Evolutionary conservation across 1,140 invertebrate species (phyloP), one percentile per base, ranked within the genome.

Genomic region (Ruditapes philippinarum): DNA sequence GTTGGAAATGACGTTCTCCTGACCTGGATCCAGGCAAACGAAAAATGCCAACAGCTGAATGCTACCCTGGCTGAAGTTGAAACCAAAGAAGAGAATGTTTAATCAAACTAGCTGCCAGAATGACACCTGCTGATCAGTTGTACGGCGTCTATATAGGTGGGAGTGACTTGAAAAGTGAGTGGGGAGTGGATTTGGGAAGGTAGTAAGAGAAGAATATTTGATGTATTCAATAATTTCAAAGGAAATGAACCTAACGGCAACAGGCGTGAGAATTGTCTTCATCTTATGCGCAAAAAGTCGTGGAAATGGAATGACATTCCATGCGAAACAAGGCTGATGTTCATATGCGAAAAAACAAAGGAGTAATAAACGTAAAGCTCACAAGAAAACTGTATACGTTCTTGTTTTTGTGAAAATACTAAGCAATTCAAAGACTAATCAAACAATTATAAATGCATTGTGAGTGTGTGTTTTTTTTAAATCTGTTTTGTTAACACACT

Each of bases 261-360:
- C 22, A 45, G 11, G 3, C 9, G 7, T 5, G 70, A 74, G 25
- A 74, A 74, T 74, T 74, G 70, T 74, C 70, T 74, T 25, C 70
- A 74, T 45, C 25, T 74, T 11, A 49, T 22, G 22, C 22, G n/a
- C 22, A 2, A 74, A 22, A 19, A 2, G 25, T 28, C 25, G n/a
- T 74, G 70, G 70, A 49, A n/a, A 28, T 74, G 70, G 70, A 74
- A 74, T 25, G 70, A 74, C n/a, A n/a, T n/a, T n/a, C n/a, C n/a
- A n/a, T n/a, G n/a, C n/a, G n/a, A n/a, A n/a, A n/a, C n/a, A n/a
- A n/a, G n/a, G n/a, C n/a, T n/a, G n/a, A n/a, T n/a, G n/a, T n/a
- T n/a, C n/a, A n/a, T n/a, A n/a, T n/a, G n/a, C n/a, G n/a, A n/a
- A n/a, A n/a, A n/a, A n/a, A n/a, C n/a, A n/a, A n/a, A n/a, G n/a